Conservation (phyloP, 1,140 invertebrate species). For the Aphidius gifuensis region DNA sequence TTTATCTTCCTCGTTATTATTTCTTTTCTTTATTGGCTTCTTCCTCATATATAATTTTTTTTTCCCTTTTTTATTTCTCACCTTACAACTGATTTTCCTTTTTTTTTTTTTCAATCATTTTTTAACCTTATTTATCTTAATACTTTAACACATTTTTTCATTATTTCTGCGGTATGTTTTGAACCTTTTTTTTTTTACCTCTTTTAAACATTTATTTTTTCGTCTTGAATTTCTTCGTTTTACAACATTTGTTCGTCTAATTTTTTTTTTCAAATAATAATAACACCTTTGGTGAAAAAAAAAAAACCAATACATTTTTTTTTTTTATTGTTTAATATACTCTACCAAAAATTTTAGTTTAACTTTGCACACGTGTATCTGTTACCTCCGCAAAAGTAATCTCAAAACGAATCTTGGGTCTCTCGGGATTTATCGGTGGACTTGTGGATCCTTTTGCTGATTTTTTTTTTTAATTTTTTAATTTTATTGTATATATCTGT, state of each 20-base stretch:
- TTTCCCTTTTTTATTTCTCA: slow-evolving; percentile 3
- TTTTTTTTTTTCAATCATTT: slow-evolving; percentile 6
- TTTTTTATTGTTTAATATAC: too few relatives aligned
- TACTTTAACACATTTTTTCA: neutral
- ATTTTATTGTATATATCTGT: too few relatives aligned
- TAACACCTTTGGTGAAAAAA: too few relatives aligned
- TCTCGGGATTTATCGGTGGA: slow-evolving; percentile 23
- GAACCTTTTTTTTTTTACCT: too few relatives aligned
- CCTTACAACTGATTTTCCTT: slow-evolving; percentile 7
- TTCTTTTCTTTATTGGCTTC: slow-evolving; percentile 15
- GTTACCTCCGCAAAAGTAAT: slow-evolving; percentile 24
- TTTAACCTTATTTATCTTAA: slow-evolving; percentile 3
- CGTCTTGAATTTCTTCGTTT: too few relatives aligned
- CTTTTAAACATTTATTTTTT: too few relatives aligned
- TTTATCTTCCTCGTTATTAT: slow-evolving; percentile 20
- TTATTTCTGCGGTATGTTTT: slow-evolving; percentile 9
- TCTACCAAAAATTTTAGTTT: slow-evolving; percentile 6
- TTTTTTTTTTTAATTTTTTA: too few relatives aligned
- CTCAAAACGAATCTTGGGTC: slow-evolving; percentile 22
- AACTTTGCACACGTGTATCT: neutral
- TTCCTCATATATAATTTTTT: neutral
- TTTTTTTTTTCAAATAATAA: too few relatives aligned
- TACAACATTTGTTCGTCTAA: too few relatives aligned
- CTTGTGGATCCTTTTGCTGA: too few relatives aligned
- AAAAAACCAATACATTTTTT: too few relatives aligned